These are phyloP conservation scores for Orgyia antiqua DNA, from an alignment of 2,888 invertebrate species.

Conservation along the genomic window DNA sequence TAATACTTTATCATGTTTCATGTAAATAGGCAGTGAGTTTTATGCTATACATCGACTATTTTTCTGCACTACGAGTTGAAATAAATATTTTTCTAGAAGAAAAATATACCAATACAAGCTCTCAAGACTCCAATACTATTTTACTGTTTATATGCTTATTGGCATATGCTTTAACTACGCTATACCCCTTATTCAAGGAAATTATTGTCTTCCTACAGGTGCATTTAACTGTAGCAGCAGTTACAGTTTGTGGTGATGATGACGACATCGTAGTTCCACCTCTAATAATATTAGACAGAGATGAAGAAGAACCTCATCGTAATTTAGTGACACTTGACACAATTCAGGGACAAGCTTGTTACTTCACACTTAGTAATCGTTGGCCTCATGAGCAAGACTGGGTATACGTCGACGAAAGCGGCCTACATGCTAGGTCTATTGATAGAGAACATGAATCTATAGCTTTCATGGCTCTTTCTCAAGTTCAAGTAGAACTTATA, in stretches of 20 bases:
- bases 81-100: neutral
- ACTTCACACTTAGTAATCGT: conserved; percentile 45
- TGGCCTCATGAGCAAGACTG: conserved; percentile 62
- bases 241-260: conserved; percentile 37
- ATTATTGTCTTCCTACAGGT: conserved; percentile 34
- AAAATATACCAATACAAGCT: no score
- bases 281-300: conserved; percentile 52
- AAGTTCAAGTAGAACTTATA: conserved; percentile 64
- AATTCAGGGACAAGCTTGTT: conserved; percentile 39
- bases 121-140: no score
- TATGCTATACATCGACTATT: no score
- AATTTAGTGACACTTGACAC: conserved; percentile 46
- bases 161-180: no score
- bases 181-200: no score
- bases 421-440: conserved; percentile 50
- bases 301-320: conserved; percentile 54
- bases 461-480: conserved; percentile 66
- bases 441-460: conserved; percentile 67
- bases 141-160: no score
- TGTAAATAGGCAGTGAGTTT: no score
- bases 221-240: conserved; percentile 42
- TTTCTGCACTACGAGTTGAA: no score
- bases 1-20: no score
- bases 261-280: conserved; percentile 45
- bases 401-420: conserved; percentile 57